Evolutionary conservation across 2,888 invertebrate species (phyloP), one percentile per base, ranked within the genome.

Genomic region (Scaptomyza flava): DNA sequence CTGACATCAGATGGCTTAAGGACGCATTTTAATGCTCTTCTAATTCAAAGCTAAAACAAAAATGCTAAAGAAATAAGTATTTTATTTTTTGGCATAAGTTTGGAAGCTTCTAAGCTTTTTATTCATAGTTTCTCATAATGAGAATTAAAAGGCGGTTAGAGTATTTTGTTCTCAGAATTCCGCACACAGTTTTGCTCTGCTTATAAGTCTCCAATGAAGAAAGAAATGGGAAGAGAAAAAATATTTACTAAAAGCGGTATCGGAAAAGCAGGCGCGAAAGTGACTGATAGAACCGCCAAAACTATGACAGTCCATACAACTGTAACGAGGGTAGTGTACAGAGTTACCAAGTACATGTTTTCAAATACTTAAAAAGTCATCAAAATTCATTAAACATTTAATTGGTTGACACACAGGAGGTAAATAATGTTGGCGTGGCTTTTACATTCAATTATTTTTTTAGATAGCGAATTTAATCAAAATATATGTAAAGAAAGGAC

Each of bases 261-360:
- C 58, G 52, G 72, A 56, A 56, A 71, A 38, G 51, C 63, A 75
- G 69, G 72, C 72, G 57, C 48, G 45, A 53, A 68, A 83, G 70
- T 86, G 81, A 86, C 78, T 82, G 86, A 81, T 83, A 70, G 78
- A 70, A 58, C 52, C 59, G 72, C 74, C 79, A 53, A 78, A 82
- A 82, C 77, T 78, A 76, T 86, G 81, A 79, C 76, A 82, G 74
- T 61, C 9, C 45, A 54, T 50, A 54, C 48, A 59, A 68, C 38
- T 57, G 54, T 45, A 27, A 27, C 51, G 63, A 43, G 68, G 45
- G 78, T 20, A 3, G 54, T 2, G 2, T 30, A 3, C 62, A 34
- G 0, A 67, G 36, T 74, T 65, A 2, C 1, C 6, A 0, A 53
- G 5, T 17, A 51, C 12, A 17, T 30, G 14, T 36, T 41, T 6